These are phyloP conservation scores for Nephrocerus scutellatus DNA, from an alignment of 2,888 invertebrate genomes.

Conservation along the genomic window DNA sequence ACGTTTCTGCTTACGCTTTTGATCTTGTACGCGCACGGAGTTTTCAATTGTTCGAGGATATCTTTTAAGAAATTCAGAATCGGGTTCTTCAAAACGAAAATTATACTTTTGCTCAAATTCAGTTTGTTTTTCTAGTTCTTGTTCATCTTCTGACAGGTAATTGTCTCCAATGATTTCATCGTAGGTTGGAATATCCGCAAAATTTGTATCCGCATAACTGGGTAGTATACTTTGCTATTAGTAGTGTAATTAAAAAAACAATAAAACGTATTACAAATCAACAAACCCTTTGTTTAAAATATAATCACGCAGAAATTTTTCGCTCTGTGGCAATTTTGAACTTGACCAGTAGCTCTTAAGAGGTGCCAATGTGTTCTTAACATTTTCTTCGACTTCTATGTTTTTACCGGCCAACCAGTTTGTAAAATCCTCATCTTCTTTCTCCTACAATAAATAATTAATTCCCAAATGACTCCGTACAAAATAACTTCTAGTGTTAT, in stretches of 20 bases:
- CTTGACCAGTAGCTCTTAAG: slow-evolving; percentile 79
- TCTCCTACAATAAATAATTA: slow-evolving; percentile 35
- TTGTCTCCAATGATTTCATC: slow-evolving; percentile 60
- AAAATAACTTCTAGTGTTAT: slow-evolving; percentile 4
- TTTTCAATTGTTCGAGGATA: slow-evolving; percentile 85
- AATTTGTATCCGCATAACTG: slow-evolving; percentile 51
- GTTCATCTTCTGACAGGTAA: slow-evolving; percentile 70
- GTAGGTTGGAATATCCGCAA: slow-evolving; percentile 54
- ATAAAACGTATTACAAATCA: slow-evolving; percentile 2
- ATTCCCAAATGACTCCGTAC: slow-evolving; percentile 22
- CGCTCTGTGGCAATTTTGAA: slow-evolving; percentile 72
- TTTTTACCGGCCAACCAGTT: slow-evolving; percentile 75
- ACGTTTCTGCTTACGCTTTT: slow-evolving; percentile 70
- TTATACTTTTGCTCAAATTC: slow-evolving; percentile 93
- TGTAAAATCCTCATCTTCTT: slow-evolving; percentile 58
- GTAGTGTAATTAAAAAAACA: too few relatives aligned
- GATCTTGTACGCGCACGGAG: slow-evolving; percentile 74
- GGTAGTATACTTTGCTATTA: slow-evolving; percentile 17
- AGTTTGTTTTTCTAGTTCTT: slow-evolving; percentile 71
- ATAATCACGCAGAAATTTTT: slow-evolving; percentile 87
- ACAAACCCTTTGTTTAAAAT: slow-evolving; percentile 72
- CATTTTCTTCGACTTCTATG: slow-evolving; percentile 55
- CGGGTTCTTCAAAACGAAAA: slow-evolving; percentile 94
- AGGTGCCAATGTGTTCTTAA: slow-evolving; percentile 60
- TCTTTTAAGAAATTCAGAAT: slow-evolving; percentile 82